These are phyloP conservation scores for Polypterus bichir DNA, from an alignment of 2,113 vertebrate species.

Conservation along the genomic window DNA sequence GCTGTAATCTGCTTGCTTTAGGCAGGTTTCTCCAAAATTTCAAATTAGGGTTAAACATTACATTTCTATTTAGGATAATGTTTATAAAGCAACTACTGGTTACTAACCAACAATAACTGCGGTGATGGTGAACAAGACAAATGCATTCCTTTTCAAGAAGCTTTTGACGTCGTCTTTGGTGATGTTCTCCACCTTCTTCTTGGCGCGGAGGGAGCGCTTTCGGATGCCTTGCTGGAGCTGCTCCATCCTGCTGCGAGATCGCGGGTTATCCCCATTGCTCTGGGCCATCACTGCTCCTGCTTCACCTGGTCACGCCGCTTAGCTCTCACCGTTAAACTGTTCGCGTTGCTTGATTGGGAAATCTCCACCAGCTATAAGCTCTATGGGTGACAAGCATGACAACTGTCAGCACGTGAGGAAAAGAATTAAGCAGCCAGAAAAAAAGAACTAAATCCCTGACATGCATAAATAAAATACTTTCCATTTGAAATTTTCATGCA, in stretches of 20 bases:
- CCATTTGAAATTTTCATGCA: too few relatives aligned
- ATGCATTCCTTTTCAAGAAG: constrained; percentile 76
- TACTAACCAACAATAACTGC: constrained; percentile 86
- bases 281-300: constrained; percentile 59
- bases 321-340: too few relatives aligned
- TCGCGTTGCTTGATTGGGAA: constrained; percentile 16
- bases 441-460: too few relatives aligned
- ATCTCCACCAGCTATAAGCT: constrained; percentile 17
- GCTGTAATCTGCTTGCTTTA: too few relatives aligned
- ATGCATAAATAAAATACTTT: too few relatives aligned
- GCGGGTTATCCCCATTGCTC: constrained; percentile 65
- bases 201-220: constrained; percentile 61
- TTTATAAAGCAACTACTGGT: neutral
- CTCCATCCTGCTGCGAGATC: constrained; percentile 55
- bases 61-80: neutral
- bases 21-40: too few relatives aligned
- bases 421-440: too few relatives aligned
- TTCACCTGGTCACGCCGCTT: neutral
- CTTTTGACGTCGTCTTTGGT: constrained; percentile 64
- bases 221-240: constrained; percentile 68
- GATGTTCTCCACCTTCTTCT: constrained; percentile 73
- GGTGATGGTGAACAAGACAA: constrained; percentile 80
- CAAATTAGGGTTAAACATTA: too few relatives aligned
- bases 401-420: too few relatives aligned
- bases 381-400: too few relatives aligned